A percentile compares a stretch with the other conserved stretches of the same genome.
Evolutionary conservation across 2,797 vertebrate species (phyloP).

Genomic region (Hydrocynus forskahlii): DNA sequence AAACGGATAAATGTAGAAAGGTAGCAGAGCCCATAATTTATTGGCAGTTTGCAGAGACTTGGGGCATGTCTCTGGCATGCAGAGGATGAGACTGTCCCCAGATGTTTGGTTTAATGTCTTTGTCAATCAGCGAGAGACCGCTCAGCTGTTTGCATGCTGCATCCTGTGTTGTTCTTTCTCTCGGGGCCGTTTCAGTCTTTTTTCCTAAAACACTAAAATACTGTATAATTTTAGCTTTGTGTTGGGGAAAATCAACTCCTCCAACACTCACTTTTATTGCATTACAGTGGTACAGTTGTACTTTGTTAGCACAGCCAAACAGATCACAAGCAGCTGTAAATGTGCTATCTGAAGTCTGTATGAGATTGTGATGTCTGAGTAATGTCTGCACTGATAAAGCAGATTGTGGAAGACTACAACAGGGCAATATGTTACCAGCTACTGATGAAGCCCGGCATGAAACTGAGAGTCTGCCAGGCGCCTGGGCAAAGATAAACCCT

Average conservation of each 20-base stretch:
- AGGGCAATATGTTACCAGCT: neutral
- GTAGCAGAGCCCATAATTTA: neutral
- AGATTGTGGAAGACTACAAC: slow-evolving; percentile 24
- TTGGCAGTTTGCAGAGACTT: slow-evolving; percentile 19
- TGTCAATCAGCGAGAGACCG: neutral
- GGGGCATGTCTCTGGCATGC: slow-evolving; percentile 3
- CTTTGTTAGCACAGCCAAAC: neutral
- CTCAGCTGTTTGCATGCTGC: neutral
- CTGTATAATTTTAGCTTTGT: neutral
- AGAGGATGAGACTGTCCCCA: slow-evolving; percentile 19
- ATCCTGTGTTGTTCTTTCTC: neutral
- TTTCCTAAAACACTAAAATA: neutral
- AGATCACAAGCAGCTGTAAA: neutral
- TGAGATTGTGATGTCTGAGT: neutral
- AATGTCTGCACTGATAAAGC: slow-evolving; percentile 1
- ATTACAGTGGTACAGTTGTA: neutral
- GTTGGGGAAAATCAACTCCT: neutral
- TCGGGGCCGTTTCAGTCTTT: neutral
- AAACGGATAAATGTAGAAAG: slow-evolving; percentile 32
- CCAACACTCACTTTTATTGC: neutral
- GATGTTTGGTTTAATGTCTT: slow-evolving; percentile 32
- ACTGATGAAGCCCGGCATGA: neutral
- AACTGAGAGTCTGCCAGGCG: slow-evolving; percentile 10
- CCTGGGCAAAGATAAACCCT: neutral
- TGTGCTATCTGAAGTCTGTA: neutral